Conservation (phyloP, 2,113 vertebrate genomes). For the Meles meles region DNA sequence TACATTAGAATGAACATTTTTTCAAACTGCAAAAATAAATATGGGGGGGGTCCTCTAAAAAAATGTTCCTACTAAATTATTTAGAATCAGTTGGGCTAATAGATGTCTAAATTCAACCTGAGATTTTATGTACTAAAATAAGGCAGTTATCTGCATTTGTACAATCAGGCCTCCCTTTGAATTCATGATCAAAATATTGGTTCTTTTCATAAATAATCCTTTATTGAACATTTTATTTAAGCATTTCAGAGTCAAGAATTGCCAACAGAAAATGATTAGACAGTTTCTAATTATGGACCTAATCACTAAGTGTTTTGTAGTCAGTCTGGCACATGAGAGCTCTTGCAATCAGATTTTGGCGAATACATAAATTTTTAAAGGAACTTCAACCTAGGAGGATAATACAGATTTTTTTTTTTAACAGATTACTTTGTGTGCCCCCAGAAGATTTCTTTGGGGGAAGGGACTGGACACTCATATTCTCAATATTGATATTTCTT, state of each 20-base stretch:
- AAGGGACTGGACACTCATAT: background rate
- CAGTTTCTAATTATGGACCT: slow-evolving; percentile 29
- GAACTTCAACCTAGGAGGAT: slow-evolving; percentile 23
- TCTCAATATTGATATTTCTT: slow-evolving; percentile 10
- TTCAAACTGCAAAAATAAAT: background rate
- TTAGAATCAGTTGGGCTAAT: slow-evolving; percentile 7
- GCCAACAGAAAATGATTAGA: slow-evolving; percentile 8
- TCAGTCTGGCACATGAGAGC: slow-evolving; percentile 6
- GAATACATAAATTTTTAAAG: slow-evolving; percentile 51
- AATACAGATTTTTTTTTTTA: background rate
- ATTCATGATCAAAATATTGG: slow-evolving; percentile 48
- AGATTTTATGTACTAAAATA: slow-evolving; percentile 24
- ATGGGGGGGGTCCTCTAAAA: background rate
- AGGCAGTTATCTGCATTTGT: background rate
- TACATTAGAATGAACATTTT: background rate
- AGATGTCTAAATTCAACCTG: slow-evolving; percentile 10
- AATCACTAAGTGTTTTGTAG: slow-evolving; percentile 37
- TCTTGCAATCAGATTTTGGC: slow-evolving; percentile 44
- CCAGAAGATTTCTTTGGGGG: background rate
- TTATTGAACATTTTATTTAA: slow-evolving; percentile 55
- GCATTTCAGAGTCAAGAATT: slow-evolving; percentile 27
- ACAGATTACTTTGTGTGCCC: background rate
- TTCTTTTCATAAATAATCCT: slow-evolving; percentile 36
- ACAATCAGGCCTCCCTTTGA: background rate
- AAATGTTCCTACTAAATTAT: background rate